Base-by-base conservation (phyloP, 2,797 vertebrate species). In the Nasua narica region DNA sequence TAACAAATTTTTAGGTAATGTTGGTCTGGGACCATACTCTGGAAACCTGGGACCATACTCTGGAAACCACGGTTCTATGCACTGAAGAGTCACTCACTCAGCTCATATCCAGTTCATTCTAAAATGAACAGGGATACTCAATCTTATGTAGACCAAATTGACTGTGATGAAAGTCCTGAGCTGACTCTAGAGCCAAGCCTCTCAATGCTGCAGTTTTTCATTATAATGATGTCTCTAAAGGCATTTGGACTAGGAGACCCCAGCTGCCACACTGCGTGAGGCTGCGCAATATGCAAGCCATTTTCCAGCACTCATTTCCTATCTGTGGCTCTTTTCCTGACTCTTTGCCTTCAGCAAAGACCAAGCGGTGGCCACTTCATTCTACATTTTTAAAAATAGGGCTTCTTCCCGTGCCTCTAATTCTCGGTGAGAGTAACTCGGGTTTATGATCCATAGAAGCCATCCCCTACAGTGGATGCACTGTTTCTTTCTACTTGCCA, bases 381-480 rank as follows among this genome's bases (percentile, higher is more conserved):
- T 94, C 76, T 89, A 18, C 46, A 78, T 82, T 93, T 91, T 74
- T 60, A 87, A 93, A 78, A 89, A 85, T 9, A 95, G 77, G 76
- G 19, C 58, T 69, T 65, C 76, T 90, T 54, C 40, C 95, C 25
- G 90, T 25, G 5, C 85, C 74, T 96, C 94, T 93, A 94, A 96
- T 74, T 93, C 77, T 60, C 40, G 65, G 16, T 74, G 32, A 96
- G 48, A 93, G 76, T 82, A 88, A 76, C 35, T 60, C 0, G 6
- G 69, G 60, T 96, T 96, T 96, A 95, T 92, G 96, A 94, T 91
- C 87, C 96, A 77, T 2, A 87, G 91, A 95, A 19, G 11, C 37
- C 77, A 79, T 83, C 92, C 79, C 91, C 89, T 93, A 62, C 21
- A 56, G 87, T 60, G 81, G 91, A 88, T 40, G 52, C 15, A 83